Evolutionary conservation across 2,888 invertebrate genomes (phyloP), one percentile per base, ranked within the genome.

Genomic region (Seira sanloemensis): DNA sequence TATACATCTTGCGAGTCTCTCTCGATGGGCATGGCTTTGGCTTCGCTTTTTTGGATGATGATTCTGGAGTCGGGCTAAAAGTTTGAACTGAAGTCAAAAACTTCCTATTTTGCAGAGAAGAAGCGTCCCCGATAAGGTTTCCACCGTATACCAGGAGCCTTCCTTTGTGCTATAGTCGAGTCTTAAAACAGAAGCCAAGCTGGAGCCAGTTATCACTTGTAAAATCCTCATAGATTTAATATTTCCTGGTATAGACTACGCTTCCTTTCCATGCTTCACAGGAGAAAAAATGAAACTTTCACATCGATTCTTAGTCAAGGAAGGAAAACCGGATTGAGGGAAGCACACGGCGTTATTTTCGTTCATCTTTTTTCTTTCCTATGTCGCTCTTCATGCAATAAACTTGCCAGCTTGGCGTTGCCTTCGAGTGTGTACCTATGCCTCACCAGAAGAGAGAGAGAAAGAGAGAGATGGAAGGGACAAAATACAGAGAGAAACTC

Each of bases 251-350:
- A 37, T 37, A 37, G 37, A 37, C 37, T 37, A 7, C 37, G 37
- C 37, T 37, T 37, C 37, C 37, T 37, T 37, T 37, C 37, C 37
- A 54, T 66, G 25, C 72, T n/a, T n/a, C n/a, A 66, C 46, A 16
- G 27, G 50, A 18, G 4, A 62, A 74, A 74, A 72, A 79, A 79
- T 73, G 79, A 50, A 79, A 73, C 66, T 65, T 65, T 79, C 77
- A 46, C 78, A 73, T 79, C 79, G 79, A 79, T 72, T 79, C 72
- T 80, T n/a, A 37, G 5, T 37, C 5, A 37, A 37, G 37, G 37
- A 37, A 37, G 37, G 37, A 37, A 37, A 37, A 37, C n/a, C 37
- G 37, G 12, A 37, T 37, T 12, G 37, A 37, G 37, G 37, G 12
- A 37, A 27, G 23, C 58, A 50, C 21, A 18, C 5, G 54, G 9